phyloP scores from a whole-genome alignment of 2,888 invertebrate genomes.

The Ochlodes sylvanus region DNA sequence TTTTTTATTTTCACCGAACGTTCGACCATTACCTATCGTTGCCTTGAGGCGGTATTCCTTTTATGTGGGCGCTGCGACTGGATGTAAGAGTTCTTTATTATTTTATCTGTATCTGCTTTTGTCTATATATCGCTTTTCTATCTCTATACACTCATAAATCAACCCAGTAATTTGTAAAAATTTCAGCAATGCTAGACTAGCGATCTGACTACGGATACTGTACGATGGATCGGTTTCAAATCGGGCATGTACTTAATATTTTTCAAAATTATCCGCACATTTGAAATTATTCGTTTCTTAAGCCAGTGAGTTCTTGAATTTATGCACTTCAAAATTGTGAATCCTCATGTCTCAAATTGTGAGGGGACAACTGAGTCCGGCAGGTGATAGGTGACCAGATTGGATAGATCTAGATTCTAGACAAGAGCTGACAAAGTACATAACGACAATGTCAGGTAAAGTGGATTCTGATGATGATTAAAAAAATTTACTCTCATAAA shows the following conservation, averaged over 20 bases:
- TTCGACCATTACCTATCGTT: slow-evolving; percentile 20
- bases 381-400: no score
- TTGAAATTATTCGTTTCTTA: background rate
- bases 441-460: no score
- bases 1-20: slow-evolving; percentile 56
- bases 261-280: background rate
- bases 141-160: background rate
- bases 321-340: no score
- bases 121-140: slow-evolving; percentile 50
- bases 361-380: no score
- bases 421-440: no score
- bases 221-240: background rate
- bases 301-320: background rate
- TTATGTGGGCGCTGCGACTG: slow-evolving; percentile 52
- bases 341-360: no score
- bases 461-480: no score
- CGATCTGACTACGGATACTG: no score
- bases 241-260: background rate
- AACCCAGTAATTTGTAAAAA: background rate
- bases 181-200: background rate
- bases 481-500: no score
- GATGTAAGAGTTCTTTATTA: slow-evolving; percentile 65
- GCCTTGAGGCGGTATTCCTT: slow-evolving; percentile 59
- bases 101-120: slow-evolving; percentile 63
- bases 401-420: no score